Base-by-base conservation (phyloP, 1,140 invertebrate genomes). In the Pseudachorutes palmiensis region DNA sequence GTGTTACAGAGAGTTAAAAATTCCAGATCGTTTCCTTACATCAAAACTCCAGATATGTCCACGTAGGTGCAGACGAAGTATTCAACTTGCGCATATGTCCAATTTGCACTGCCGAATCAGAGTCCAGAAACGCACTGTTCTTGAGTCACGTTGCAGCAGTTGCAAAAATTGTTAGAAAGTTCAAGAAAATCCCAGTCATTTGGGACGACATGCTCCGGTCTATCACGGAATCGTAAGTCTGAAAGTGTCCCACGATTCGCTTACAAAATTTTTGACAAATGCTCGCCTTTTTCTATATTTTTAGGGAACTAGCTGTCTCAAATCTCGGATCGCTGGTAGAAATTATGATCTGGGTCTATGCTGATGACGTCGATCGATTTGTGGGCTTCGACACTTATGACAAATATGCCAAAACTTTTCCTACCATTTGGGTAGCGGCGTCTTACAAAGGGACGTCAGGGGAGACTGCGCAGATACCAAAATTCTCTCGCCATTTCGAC, bases 161-260 rank as follows among this genome's bases (percentile, higher is more conserved):
- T 16, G 80, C 81, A 5, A 73, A 62, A 2, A 79, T 80, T 66
- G 78, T 81, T 1, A 69, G 75, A 5, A 70, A 71, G 1, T 78
- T 77, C 31, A 80, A 82, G 32, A 74, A 76, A 33, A 76, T 82
- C 1, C 79, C 81, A 12, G 85, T 98, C 9, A 88, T 97, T 72
- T 97, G 95, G 95, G 93, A 97, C 75, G 95, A 98, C 77, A 96
- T 97, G 91, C 76, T 97, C 36, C 80, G 91, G 29, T 82, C 86
- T 41, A 85, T 92, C 58, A 67, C 77, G 2, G 66, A 75, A 9
- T 24, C 31, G 66, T 67, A 68, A 65, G 65, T 68, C 32, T 29
- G n/a, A n/a, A n/a, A n/a, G n/a, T n/a, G n/a, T n/a, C n/a, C n/a
- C n/a, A n/a, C n/a, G n/a, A n/a, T n/a, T n/a, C n/a, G n/a, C n/a